Base-by-base conservation (phyloP, 1,140 invertebrate species). In the Drosophila nigromelanica region DNA sequence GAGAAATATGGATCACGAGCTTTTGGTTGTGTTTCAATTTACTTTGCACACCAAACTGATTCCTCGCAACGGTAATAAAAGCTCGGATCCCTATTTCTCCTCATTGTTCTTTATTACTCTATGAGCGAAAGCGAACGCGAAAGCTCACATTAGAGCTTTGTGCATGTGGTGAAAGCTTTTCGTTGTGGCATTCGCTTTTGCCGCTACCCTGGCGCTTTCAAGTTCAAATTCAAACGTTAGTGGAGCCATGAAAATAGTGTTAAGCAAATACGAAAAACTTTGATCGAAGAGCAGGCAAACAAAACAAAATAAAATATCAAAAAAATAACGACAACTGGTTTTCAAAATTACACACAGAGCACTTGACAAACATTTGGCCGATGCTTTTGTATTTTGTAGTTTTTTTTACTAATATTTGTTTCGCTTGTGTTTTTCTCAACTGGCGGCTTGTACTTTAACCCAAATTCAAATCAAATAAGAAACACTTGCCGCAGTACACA, bases 181-280 rank as follows among this genome's bases (percentile, higher is more conserved):
- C 52, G n/a, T 40, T 21, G 21, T 54, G 18, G 51, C 51, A 12
- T 42, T 27, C 12, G 14, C 35, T 62, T 33, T 54, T 30, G 37
- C 14, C 18, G 14, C 27, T 33, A 18, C 55, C 55, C 45, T 58
- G 37, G 15, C 47, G 30, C 64, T 52, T 69, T 81, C 78, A 80
- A 80, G 78, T 81, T 79, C 73, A 80, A 61, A 56, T 81, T 79
- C 73, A 80, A 61, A 56, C 78, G 78, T 77, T 80, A 61, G 42
- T 50, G 39, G 33, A 87, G 72, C 82, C 82, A 82, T 87, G 82
- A 79, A 89, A 82, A 73, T 81, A 89, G 64, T 87, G 82, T 82
- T 86, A 87, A 55, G 40, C 76, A 87, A 87, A 80, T 77, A 71
- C 21, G 8, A 35, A 4, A 30, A 85, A 33, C 45, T 50, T 8